phyloP scores from a whole-genome alignment of 1,140 invertebrate genomes.

The Meloidogyne floridensis region DNA sequence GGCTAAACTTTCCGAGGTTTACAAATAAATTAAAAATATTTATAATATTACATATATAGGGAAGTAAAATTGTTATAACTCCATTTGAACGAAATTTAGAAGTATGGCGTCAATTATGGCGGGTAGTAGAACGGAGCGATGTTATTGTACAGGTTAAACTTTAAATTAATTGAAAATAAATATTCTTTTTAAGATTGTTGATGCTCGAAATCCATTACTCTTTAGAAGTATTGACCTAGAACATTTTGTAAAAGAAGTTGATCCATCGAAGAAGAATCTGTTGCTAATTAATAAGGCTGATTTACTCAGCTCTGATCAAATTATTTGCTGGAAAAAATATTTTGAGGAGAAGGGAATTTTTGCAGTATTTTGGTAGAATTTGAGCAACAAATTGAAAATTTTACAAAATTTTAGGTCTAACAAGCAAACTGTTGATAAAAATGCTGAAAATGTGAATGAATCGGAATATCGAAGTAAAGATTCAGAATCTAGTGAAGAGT shows the following conservation, averaged over 20 bases:
- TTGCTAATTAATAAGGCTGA: constrained; percentile 96
- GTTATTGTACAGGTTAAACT: constrained; percentile 75
- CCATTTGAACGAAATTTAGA: constrained; percentile 98
- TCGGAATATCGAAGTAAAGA: not conserved
- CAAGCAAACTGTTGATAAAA: not conserved
- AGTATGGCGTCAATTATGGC: constrained; percentile 97
- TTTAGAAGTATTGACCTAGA: constrained; percentile 93
- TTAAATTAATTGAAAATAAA: constrained; percentile 11
- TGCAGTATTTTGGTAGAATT: constrained; percentile 76
- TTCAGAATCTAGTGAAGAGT: not conserved
- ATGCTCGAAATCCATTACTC: constrained; percentile 91
- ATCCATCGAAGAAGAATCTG: constrained; percentile 77
- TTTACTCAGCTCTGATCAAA: constrained; percentile 79
- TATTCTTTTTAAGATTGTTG: constrained; percentile 77
- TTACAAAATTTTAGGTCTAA: not conserved
- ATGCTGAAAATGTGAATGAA: not conserved
- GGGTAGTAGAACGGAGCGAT: constrained; percentile 93
- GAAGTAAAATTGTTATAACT: constrained; percentile 80
- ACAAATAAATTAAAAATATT: constrained; percentile 31
- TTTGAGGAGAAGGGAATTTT: constrained; percentile 75
- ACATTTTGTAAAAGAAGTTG: constrained; percentile 83
- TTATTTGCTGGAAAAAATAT: constrained; percentile 83
- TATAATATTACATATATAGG: constrained; percentile 54
- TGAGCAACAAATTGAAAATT: not conserved
- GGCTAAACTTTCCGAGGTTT: constrained; percentile 58